A percentile compares a stretch with the other conserved stretches of the same genome.
These are phyloP conservation scores for Loriculus beryllinus DNA, from an alignment of 2,797 vertebrate genomes.

Conservation along the genomic window DNA sequence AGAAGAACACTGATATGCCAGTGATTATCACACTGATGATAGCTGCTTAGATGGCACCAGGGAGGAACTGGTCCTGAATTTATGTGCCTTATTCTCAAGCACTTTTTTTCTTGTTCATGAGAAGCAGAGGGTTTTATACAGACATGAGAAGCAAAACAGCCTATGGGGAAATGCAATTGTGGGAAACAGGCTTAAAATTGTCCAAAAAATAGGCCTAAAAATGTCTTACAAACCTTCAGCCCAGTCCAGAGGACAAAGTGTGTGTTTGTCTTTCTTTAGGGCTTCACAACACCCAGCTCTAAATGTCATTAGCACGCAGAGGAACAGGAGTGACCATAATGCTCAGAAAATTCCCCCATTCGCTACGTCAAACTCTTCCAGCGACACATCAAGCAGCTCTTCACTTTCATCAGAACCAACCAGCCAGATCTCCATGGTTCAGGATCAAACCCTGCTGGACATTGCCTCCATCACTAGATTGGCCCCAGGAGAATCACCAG, in stretches of 20 bases:
- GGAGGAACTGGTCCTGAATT: neutral
- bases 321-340: conserved; percentile 33
- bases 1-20: neutral
- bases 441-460: conserved; percentile 57
- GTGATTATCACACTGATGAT: neutral
- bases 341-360: conserved; percentile 42
- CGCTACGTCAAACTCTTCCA: conserved; percentile 54
- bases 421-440: conserved; percentile 51
- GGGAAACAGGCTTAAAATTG: neutral
- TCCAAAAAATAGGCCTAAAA: neutral
- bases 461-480: conserved; percentile 37
- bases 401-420: conserved; percentile 54
- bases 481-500: conserved; percentile 21
- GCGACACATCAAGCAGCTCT: conserved; percentile 49
- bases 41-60: neutral
- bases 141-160: neutral
- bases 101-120: neutral
- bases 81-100: neutral
- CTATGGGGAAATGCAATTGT: neutral
- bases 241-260: conserved; percentile 20
- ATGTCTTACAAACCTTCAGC: neutral
- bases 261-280: conserved; percentile 61
- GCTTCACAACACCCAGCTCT: conserved; percentile 71
- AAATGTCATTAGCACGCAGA: conserved; percentile 54
- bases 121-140: neutral